Percentiles rank a stretch among this genome's conserved stretches.
Conservation (phyloP, 2,797 vertebrate genomes). For the Chanos chanos region DNA sequence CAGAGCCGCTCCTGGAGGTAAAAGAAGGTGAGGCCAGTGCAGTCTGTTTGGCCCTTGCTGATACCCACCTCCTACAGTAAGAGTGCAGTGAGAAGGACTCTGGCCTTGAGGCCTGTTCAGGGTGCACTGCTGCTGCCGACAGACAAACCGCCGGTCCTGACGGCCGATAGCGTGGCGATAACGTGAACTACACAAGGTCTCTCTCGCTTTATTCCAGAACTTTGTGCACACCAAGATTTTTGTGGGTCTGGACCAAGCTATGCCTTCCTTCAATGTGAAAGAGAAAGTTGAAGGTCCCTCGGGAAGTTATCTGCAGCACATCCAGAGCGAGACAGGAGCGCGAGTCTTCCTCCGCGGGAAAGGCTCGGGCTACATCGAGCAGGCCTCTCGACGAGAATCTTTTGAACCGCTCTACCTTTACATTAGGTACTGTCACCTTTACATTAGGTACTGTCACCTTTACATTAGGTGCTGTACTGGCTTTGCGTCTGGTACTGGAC, state of each 20-base stretch:
- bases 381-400: constrained; percentile 76
- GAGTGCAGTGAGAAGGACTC: constrained; percentile 67
- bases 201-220: constrained; percentile 70
- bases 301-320: constrained; percentile 76
- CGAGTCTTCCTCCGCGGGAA: constrained; percentile 77
- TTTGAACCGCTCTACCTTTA: constrained; percentile 81
- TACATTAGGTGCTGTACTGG: no score
- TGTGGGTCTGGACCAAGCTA: constrained; percentile 74
- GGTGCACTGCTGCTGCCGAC: constrained; percentile 68
- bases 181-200: no score
- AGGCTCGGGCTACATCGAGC: constrained; percentile 78
- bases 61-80: constrained; percentile 73
- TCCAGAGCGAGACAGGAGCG: constrained; percentile 76
- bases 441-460: constrained; percentile 56
- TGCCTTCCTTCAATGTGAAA: constrained; percentile 72
- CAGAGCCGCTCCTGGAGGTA: constrained; percentile 56
- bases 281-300: constrained; percentile 75
- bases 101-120: constrained; percentile 45
- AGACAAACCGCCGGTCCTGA: no score
- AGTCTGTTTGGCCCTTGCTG: constrained; percentile 66
- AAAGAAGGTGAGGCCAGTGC: constrained; percentile 67
- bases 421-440: constrained; percentile 66
- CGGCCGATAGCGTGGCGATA: no score
- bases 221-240: constrained; percentile 83
- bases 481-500: no score